Percentiles rank a stretch among this genome's conserved stretches.
Evolutionary conservation across 2,113 vertebrate genomes (phyloP).

Genomic region (Onychorhynchus coronatus): DNA sequence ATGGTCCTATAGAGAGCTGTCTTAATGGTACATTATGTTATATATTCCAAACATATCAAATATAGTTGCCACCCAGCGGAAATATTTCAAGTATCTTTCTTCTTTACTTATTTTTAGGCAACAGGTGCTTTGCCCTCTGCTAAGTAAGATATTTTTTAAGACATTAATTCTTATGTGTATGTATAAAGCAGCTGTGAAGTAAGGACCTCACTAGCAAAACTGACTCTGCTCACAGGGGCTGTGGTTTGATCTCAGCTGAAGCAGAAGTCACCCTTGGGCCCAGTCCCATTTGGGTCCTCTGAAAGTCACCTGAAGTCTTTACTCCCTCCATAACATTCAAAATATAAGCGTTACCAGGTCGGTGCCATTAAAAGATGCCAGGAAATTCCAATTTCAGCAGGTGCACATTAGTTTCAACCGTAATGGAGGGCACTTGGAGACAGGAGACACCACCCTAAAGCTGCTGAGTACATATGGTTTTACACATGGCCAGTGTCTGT

Average conservation of each 20-base stretch:
- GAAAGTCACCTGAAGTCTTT: neutral
- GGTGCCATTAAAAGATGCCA: neutral
- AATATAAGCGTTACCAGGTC: neutral
- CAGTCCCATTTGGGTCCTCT: neutral
- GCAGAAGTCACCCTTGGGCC: neutral
- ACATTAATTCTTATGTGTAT: neutral
- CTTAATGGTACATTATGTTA: neutral
- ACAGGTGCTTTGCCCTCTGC: neutral
- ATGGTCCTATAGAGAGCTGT: neutral
- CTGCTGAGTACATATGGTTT: neutral
- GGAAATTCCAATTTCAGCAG: neutral
- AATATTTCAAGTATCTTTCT: neutral
- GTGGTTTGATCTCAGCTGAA: neutral
- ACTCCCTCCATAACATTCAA: neutral
- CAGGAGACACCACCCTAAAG: neutral
- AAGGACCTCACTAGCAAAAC: neutral
- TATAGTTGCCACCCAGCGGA: neutral
- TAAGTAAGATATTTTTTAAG: neutral
- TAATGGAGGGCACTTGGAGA: neutral
- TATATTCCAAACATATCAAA: neutral
- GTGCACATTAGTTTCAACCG: neutral
- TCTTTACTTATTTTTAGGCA: neutral
- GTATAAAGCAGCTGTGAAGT: neutral
- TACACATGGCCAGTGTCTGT: neutral
- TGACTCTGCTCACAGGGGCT: neutral